phyloP scores from a whole-genome alignment of 2,113 vertebrate genomes.

The Lota lota region DNA sequence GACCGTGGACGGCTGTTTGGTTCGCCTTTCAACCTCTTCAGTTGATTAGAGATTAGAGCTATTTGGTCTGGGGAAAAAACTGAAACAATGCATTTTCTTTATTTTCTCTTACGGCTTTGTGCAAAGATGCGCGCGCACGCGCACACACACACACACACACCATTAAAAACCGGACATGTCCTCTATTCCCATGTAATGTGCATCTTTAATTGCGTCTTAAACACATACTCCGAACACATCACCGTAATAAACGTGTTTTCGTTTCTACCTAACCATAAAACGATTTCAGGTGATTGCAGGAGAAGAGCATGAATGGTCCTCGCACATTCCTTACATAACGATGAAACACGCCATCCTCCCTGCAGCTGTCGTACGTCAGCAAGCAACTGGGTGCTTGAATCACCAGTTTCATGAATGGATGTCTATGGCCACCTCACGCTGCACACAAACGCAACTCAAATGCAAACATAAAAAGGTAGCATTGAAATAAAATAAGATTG shows the following conservation, averaged over 20 bases:
- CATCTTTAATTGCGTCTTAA: too few species aligned
- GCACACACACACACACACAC: background rate
- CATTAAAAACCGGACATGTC: too few species aligned
- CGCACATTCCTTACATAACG: constrained; percentile 36
- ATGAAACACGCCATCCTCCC: constrained; percentile 32
- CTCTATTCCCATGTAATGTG: too few species aligned
- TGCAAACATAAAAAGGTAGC: background rate
- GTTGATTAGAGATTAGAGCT: too few species aligned
- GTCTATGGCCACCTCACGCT: background rate
- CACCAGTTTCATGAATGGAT: constrained; percentile 61
- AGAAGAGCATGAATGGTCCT: constrained; percentile 8
- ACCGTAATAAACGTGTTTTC: too few species aligned
- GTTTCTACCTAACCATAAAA: background rate
- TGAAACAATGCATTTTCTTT: too few species aligned
- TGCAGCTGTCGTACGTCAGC: constrained; percentile 39
- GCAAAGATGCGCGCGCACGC: background rate
- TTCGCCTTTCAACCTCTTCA: too few species aligned
- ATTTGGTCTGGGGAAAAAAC: too few species aligned
- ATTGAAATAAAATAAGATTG: background rate
- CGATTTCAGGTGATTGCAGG: background rate
- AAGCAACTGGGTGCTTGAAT: constrained; percentile 56
- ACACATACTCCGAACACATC: too few species aligned
- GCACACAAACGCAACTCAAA: too few species aligned
- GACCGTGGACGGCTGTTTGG: too few species aligned
- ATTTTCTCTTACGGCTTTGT: too few species aligned